Conservation (phyloP, 2,113 vertebrate species). For the Cichladusa arquata region DNA sequence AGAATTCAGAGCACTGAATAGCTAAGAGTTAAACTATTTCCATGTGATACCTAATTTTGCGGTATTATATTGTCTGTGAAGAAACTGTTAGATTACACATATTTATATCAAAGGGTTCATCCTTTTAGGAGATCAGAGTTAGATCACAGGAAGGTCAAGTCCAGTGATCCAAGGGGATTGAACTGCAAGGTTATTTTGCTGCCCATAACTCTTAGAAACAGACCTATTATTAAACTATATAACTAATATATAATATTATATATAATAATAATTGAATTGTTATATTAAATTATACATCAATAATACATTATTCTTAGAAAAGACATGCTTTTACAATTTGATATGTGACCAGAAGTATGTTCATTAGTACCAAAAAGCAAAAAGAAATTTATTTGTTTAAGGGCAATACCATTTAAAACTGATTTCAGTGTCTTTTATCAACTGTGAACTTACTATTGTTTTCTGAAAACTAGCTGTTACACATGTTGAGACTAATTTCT, state of each 20-base stretch:
- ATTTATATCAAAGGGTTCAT: not conserved
- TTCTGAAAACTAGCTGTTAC: not conserved
- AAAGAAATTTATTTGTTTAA: not conserved
- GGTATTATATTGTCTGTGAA: not conserved
- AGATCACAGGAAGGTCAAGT: not conserved
- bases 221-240: not conserved
- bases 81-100: not conserved
- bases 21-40: not conserved
- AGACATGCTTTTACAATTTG: not conserved
- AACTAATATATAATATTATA: too few relatives aligned
- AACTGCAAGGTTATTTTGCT: not conserved
- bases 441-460: not conserved
- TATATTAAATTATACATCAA: not conserved
- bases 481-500: not conserved
- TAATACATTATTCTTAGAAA: not conserved
- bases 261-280: not conserved
- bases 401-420: not conserved
- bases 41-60: not conserved
- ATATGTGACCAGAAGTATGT: not conserved
- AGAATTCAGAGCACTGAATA: not conserved
- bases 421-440: not conserved
- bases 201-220: not conserved
- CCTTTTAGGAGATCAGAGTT: not conserved
- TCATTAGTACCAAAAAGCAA: not conserved
- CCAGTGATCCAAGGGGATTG: not conserved